Evolutionary conservation across 2,113 vertebrate genomes (phyloP), one percentile per base, ranked within the genome.

Genomic region (Odocoileus hemionus): DNA sequence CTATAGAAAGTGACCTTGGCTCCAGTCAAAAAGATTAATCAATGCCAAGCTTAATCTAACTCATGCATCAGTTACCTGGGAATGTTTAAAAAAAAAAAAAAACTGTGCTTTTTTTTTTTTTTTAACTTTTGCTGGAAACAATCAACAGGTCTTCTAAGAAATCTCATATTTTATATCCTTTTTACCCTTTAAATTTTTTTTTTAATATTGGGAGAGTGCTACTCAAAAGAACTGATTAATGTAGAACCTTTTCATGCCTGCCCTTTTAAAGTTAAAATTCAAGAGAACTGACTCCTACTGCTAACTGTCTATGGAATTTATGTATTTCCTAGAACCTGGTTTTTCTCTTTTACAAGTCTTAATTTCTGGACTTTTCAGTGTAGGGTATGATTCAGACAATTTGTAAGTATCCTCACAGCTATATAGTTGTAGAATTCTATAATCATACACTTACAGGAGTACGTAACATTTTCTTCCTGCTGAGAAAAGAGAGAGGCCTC

Each of bases 21-120:
- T 78, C 11, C 87, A 33, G 55, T 94, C 82, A 57, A 9, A 80
- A 76, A 90, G 92, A 94, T 97, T 26, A 94, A 76, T 96, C 93
- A 88, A 86, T 94, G 94, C 60, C 86, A 96, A 84, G 3, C 36
- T 89, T 96, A 94, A 96, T 96, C 50, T 94, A 89, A 57, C 45
- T 97, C 67, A 92, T 57, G 39, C 25, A 64, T 78, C 57, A 57
- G 79, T 94, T 96, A 89, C 87, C 52, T 47, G 13, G 7, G 25
- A 95, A 89, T 93, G 43, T 67, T 91, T 80, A 89, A 50, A 50
- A 47, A 47, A 47, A 50, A 50, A 79, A 94, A 79, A 94, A n/a
- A 54, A 3, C 16, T 91, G 3, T 6, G 5, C 10, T 6, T 11
- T 36, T n/a, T 61, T n/a, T n/a, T n/a, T 64, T 89, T 64, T 55